phyloP scores from a whole-genome alignment of 2,888 invertebrate species.

The Eulithis prunata region DNA sequence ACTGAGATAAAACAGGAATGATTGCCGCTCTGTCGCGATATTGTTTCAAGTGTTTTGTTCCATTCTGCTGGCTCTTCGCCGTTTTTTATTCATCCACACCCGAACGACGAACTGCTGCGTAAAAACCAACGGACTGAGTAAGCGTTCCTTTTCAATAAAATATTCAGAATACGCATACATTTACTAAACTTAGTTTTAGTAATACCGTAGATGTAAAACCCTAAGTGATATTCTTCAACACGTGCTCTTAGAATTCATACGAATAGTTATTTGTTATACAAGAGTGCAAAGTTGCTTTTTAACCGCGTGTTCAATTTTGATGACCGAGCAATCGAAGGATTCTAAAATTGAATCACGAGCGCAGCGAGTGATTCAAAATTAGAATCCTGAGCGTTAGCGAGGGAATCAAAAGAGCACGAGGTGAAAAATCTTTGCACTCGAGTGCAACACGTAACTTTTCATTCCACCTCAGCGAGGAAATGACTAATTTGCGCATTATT shows the following conservation, averaged over 20 bases:
- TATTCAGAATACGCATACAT: slow-evolving; percentile 40
- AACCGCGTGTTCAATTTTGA: too few relatives aligned
- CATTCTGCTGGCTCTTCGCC: slow-evolving; percentile 64
- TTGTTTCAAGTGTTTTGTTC: slow-evolving; percentile 80
- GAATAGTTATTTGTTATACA: too few relatives aligned
- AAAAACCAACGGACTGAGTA: slow-evolving; percentile 55
- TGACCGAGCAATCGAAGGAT: too few relatives aligned
- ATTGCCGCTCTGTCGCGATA: slow-evolving; percentile 80
- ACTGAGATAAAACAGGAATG: slow-evolving; percentile 82
- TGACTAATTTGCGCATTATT: too few relatives aligned
- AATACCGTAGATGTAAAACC: slow-evolving; percentile 14
- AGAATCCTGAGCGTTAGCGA: too few relatives aligned
- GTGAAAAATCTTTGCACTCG: too few relatives aligned
- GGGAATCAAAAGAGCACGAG: too few relatives aligned
- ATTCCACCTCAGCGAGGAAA: too few relatives aligned
- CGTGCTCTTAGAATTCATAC: slow-evolving; percentile 10
- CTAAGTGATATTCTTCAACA: not conserved
- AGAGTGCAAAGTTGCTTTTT: too few relatives aligned
- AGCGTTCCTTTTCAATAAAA: slow-evolving; percentile 53
- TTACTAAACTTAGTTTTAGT: slow-evolving; percentile 17
- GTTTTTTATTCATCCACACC: slow-evolving; percentile 70
- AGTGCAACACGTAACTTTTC: too few relatives aligned
- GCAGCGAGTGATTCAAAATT: too few relatives aligned
- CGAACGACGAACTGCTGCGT: slow-evolving; percentile 59
- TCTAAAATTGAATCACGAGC: too few relatives aligned